Evolutionary conservation across 2,113 vertebrate genomes (phyloP).

Genomic region (Ptychochromis oligacanthus): DNA sequence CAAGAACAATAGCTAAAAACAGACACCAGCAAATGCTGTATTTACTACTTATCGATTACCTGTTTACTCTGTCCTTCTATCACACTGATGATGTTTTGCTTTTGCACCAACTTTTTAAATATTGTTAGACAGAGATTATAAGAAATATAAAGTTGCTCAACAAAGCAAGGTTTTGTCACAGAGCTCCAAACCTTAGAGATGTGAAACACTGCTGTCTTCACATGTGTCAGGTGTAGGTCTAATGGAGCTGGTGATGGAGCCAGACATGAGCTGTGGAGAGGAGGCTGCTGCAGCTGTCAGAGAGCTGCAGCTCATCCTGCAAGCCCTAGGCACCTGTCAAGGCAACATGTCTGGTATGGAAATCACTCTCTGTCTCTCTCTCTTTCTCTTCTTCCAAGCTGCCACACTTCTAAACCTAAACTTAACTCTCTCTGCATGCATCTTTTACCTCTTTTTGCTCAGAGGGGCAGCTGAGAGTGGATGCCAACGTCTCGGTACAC

Average conservation of each 20-base stretch:
- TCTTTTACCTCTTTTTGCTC: background rate
- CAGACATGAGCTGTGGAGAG: constrained; percentile 94
- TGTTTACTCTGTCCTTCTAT: background rate
- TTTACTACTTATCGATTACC: background rate
- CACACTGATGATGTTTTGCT: background rate
- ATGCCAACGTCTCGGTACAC: constrained; percentile 96
- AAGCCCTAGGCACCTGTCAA: constrained; percentile 92
- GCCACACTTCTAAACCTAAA: background rate
- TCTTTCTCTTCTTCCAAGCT: background rate
- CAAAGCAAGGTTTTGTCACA: constrained; percentile 59
- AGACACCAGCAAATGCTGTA: background rate
- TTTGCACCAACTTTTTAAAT: too few species aligned
- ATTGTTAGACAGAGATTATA: background rate
- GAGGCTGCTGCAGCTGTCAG: constrained; percentile 93
- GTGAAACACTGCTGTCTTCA: constrained; percentile 26
- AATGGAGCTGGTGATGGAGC: constrained; percentile 98
- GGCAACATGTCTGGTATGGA: constrained; percentile 95
- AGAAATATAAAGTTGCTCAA: background rate
- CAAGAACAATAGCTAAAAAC: background rate
- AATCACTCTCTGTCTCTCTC: constrained; percentile 10
- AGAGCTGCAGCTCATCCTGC: constrained; percentile 96
- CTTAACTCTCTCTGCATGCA: background rate
- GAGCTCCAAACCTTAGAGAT: constrained; percentile 77
- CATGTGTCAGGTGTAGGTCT: constrained; percentile 88
- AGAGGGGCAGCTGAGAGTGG: constrained; percentile 97